Base-by-base conservation (phyloP, 2,113 vertebrate species). In the Hyperopisus bebe region DNA sequence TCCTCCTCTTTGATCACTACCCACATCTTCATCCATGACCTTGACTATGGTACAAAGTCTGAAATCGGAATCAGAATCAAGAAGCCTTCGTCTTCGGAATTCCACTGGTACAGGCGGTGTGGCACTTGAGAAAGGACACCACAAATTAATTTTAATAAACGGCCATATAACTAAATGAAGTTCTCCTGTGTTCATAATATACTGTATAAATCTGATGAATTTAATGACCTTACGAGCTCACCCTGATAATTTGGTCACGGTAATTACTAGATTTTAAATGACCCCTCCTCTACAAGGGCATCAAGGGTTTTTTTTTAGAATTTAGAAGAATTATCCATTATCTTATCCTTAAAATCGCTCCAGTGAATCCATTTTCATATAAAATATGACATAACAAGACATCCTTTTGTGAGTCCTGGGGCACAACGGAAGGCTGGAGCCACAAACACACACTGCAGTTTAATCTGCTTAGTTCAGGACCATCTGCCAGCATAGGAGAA, bases 231-330 rank as follows among this genome's bases (percentile, higher is more conserved):
- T 42, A 66, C 8, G 50, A 62, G 55, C 53, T 39, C 51, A 42
- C 51, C 53, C 31, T 66, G 46, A 39, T 88, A 35, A 66, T 44
- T 66, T 15, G 27, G 55, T n/a, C 46, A 15, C 0, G 11, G 44
- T 88, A 89, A 89, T 80, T 50, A 89, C 88, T 35, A 17, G 58
- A 55, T 70, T 47, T 88, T 48, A 89, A 80, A 80, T 24, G 24
- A 82, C 48, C 88, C 66, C 42, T 74, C 44, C 9, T 80, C 88
- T 19, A 35, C 11, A 50, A 80, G 47, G 66, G 62, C 46, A 70
- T 74, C 27, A 4, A 53, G 21, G 7, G 24, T 35, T 47, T 89
- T 89, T 24, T 42, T 82, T 89, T 77, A 35, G 47, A 70, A 50
- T 80, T 77, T 51, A 47, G 46, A 51, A 35, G 17, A 77, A 74